Base-by-base conservation (phyloP, 2,113 vertebrate species). In the Corydoras maculifer region DNA sequence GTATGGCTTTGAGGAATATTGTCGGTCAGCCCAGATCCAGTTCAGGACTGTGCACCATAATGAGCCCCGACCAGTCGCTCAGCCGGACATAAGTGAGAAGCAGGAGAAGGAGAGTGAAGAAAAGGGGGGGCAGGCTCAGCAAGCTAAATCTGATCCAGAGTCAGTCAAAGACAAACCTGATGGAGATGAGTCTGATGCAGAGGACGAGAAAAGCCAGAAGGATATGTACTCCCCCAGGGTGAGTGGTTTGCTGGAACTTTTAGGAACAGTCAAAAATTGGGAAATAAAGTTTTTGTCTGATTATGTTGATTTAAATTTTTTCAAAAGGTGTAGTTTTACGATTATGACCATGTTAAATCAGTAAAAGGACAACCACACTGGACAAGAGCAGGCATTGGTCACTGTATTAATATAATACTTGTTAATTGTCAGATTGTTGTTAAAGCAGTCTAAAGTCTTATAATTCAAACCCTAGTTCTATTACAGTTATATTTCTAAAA, bases 21-120 rank as follows among this genome's bases (percentile, higher is more conserved):
- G 95, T 82, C 93, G 94, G 63, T 97, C 96, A 7, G 95, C 94
- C 82, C 87, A 87, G 83, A 98, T 99, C 90, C 91, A 92, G 70
- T 99, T 99, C 77, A 92, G 96, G 84, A 98, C 95, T 72, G 91
- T 98, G 87, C 97, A 98, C 68, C 95, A 98, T 84, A 96, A 96
- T 87, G 90, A 98, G 64, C 91, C 93, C 79, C 87, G 93, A 70
- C 87, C 90, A 75, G 84, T 88, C 87, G 55, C 84, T 63, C 80
- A 86, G 72, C 65, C 63, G 54, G 65, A 69, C 10, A 83, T 69
- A 65, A 77, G 79, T 66, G 87, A 89, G 78, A 80, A 82, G 69
- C 89, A 91, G 62, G 80, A 82, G 49, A 83, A 25, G 2, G 83
- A 84, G 11, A 80, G 81, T 48, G 86, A 83, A 51, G 77, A 82